phyloP scores from a whole-genome alignment of 2,797 vertebrate species.

The Tragelaphus oryx region DNA sequence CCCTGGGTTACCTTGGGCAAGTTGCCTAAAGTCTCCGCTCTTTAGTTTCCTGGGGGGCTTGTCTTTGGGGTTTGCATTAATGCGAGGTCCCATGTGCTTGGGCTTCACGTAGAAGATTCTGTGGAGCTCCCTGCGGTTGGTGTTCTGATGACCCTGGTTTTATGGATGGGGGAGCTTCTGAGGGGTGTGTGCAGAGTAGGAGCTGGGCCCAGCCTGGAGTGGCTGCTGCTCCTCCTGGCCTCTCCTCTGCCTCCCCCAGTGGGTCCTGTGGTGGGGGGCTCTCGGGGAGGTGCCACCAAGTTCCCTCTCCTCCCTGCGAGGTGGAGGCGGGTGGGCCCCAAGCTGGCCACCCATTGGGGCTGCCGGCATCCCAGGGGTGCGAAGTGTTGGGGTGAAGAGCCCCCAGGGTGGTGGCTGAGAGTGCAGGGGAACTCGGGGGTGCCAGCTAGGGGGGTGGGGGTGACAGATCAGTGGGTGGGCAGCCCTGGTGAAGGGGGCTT shows the following conservation, averaged over 20 bases:
- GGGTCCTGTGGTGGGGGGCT: neutral
- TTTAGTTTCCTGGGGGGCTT: neutral
- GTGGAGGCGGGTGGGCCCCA: accelerated
- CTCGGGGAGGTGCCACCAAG: neutral
- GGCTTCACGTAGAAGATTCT: neutral
- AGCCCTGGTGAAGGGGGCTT: neutral
- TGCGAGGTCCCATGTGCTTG: neutral
- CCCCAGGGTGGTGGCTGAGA: neutral
- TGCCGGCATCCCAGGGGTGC: neutral
- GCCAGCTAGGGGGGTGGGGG: neutral
- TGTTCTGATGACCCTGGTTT: accelerated
- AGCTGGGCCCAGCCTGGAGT: accelerated
- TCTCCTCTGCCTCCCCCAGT: too few relatives aligned
- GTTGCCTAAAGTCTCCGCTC: neutral
- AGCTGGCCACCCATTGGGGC: too few relatives aligned
- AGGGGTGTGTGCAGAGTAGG: neutral
- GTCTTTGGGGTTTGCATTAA: neutral
- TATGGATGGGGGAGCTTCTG: neutral
- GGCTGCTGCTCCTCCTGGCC: neutral
- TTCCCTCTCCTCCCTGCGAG: neutral
- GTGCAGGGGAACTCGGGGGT: neutral
- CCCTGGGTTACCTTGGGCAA: neutral
- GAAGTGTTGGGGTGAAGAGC: neutral
- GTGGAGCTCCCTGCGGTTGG: accelerated
- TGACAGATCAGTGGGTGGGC: neutral